phyloP scores from a whole-genome alignment of 2,888 invertebrate genomes.

The Fabriciana adippe region DNA sequence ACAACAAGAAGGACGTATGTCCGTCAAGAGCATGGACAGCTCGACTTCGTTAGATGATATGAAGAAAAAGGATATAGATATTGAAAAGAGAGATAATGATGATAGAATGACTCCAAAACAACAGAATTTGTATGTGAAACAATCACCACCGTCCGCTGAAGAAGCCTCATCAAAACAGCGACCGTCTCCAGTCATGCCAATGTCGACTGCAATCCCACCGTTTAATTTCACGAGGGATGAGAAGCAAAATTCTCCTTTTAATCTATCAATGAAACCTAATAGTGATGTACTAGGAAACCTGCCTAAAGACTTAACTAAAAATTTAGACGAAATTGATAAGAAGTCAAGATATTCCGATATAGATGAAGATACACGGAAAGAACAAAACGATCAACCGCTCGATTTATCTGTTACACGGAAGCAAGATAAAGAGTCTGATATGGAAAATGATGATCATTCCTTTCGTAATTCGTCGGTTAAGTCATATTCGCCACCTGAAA shows the following conservation, averaged over 20 bases:
- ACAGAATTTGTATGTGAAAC: slow-evolving; percentile 73
- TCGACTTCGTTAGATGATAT: slow-evolving; percentile 69
- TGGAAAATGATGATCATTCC: slow-evolving; percentile 68
- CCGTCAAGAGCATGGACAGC: slow-evolving; percentile 74
- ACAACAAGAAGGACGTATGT: slow-evolving; percentile 72
- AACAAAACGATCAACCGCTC: slow-evolving; percentile 85
- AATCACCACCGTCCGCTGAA: slow-evolving; percentile 86
- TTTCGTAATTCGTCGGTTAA: slow-evolving; percentile 70
- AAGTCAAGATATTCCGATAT: slow-evolving; percentile 63
- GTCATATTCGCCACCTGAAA: slow-evolving; percentile 75
- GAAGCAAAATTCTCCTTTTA: slow-evolving; percentile 68
- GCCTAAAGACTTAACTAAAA: slow-evolving; percentile 69
- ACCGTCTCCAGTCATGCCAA: slow-evolving; percentile 85
- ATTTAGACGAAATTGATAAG: slow-evolving; percentile 58
- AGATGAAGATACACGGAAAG: slow-evolving; percentile 67
- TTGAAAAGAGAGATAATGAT: slow-evolving; percentile 59
- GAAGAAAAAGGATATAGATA: slow-evolving; percentile 66
- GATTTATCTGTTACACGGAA: slow-evolving; percentile 87
- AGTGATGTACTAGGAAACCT: slow-evolving; percentile 55
- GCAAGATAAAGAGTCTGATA: slow-evolving; percentile 71
- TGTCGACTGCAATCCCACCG: slow-evolving; percentile 62
- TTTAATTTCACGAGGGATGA: slow-evolving; percentile 66
- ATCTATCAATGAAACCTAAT: slow-evolving; percentile 63
- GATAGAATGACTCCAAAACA: slow-evolving; percentile 82
- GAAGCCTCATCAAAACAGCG: slow-evolving; percentile 84